Conservation (phyloP, 2,113 vertebrate genomes). For the Balaenoptera acutorostrata region DNA sequence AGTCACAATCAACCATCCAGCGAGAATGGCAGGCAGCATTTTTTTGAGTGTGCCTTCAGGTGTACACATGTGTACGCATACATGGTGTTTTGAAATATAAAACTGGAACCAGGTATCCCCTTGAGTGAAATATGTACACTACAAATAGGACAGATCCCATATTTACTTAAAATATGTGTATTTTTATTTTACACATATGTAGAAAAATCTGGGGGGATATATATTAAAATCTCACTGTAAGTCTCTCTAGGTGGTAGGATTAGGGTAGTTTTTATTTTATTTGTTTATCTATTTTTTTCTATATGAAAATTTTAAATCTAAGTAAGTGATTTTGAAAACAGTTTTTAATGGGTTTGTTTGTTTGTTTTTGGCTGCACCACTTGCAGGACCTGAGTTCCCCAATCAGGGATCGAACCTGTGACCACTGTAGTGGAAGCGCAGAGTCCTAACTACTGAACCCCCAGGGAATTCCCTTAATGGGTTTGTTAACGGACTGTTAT, state of each 20-base stretch:
- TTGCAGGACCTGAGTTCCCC: not conserved
- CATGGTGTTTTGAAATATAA: not conserved
- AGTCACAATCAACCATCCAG: not conserved
- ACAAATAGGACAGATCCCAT: not conserved
- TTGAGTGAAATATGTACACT: not conserved
- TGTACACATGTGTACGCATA: accelerated
- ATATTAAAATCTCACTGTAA: not conserved
- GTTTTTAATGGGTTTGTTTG: not conserved
- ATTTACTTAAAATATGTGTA: not conserved
- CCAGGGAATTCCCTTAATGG: not conserved
- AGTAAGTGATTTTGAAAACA: not conserved
- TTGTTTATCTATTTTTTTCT: not conserved
- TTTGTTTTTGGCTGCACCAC: not conserved
- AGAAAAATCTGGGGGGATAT: not conserved
- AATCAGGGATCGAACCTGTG: not conserved
- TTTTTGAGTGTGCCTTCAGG: not conserved
- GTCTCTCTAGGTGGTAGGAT: not conserved
- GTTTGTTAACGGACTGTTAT: not conserved
- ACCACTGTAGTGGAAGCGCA: not conserved
- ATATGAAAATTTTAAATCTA: not conserved
- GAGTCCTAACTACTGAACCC: not conserved
- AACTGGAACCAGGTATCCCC: not conserved
- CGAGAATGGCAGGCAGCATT: not conserved
- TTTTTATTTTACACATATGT: not conserved
- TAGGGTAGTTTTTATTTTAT: not conserved